Conservation (phyloP, 2,113 vertebrate genomes). For the Hippocampus zosterae region DNA sequence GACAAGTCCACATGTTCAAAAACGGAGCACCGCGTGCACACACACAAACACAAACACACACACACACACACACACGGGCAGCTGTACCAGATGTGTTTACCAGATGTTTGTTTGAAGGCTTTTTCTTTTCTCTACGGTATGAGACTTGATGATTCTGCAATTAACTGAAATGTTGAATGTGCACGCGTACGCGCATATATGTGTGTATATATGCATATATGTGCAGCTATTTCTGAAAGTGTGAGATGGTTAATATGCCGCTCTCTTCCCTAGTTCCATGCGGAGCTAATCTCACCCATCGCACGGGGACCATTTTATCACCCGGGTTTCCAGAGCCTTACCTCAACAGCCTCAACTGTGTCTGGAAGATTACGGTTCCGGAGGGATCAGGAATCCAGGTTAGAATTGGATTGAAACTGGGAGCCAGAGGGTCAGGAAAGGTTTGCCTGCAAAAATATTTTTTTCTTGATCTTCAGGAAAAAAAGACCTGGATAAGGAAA, state of each 20-base stretch:
- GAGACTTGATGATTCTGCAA: slow-evolving; percentile 1
- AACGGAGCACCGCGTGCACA: slow-evolving; percentile 10
- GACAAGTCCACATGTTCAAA: slow-evolving; percentile 25
- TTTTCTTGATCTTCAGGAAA: not conserved
- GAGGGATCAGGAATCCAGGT: slow-evolving; percentile 98
- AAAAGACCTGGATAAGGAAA: not conserved
- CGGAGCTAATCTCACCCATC: slow-evolving; percentile 90
- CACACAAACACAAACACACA: slow-evolving; percentile 16
- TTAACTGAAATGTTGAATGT: no score
- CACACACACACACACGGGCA: slow-evolving; percentile 18
- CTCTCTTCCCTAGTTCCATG: slow-evolving; percentile 80
- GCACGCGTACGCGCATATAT: no score
- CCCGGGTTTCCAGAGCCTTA: slow-evolving; percentile 96
- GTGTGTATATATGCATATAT: no score
- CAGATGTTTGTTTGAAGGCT: slow-evolving; percentile 51
- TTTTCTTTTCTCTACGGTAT: not conserved
- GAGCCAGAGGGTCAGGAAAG: not conserved
- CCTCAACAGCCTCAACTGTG: slow-evolving; percentile 96
- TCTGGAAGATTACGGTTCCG: slow-evolving; percentile 95
- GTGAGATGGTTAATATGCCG: not conserved
- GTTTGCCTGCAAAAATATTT: no score
- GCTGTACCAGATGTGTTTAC: slow-evolving; percentile 51
- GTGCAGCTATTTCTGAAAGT: no score
- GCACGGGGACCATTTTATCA: slow-evolving; percentile 92
- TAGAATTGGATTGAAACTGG: slow-evolving; percentile 4